These are phyloP conservation scores for Pocota personata DNA, from an alignment of 2,888 invertebrate species.

Conservation along the genomic window DNA sequence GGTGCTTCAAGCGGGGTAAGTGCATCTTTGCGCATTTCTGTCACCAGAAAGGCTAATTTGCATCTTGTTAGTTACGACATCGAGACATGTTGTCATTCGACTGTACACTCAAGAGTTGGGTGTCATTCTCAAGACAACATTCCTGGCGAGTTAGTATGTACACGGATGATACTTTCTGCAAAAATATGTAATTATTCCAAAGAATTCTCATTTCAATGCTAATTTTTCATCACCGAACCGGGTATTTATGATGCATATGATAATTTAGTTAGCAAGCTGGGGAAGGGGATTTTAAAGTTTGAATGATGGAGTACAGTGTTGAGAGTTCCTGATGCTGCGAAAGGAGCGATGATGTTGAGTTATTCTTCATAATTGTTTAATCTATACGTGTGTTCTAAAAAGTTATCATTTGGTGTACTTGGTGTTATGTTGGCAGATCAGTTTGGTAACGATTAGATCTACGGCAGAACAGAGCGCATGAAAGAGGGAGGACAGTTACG, in stretches of 20 bases:
- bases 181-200: slow-evolving; percentile 58
- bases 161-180: slow-evolving; percentile 22
- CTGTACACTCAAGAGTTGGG: slow-evolving; percentile 42
- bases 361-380: not conserved
- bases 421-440: no score
- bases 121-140: slow-evolving; percentile 58
- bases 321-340: slow-evolving; percentile 2
- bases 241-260: slow-evolving; percentile 57
- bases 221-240: slow-evolving; percentile 61
- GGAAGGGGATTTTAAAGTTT: not conserved
- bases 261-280: slow-evolving; percentile 21
- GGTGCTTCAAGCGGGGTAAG: slow-evolving; percentile 44
- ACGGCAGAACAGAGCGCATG: no score
- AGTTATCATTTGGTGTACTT: no score
- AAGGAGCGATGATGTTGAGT: not conserved
- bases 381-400: no score
- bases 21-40: slow-evolving; percentile 64
- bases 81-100: slow-evolving; percentile 51
- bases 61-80: slow-evolving; percentile 68
- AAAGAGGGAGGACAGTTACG: no score
- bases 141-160: slow-evolving; percentile 40
- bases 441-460: no score
- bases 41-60: slow-evolving; percentile 68
- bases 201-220: slow-evolving; percentile 70
- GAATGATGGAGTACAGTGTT: slow-evolving; percentile 4